phyloP scores from a whole-genome alignment of 2,888 invertebrate genomes.

The Seladonia tumulorum region DNA sequence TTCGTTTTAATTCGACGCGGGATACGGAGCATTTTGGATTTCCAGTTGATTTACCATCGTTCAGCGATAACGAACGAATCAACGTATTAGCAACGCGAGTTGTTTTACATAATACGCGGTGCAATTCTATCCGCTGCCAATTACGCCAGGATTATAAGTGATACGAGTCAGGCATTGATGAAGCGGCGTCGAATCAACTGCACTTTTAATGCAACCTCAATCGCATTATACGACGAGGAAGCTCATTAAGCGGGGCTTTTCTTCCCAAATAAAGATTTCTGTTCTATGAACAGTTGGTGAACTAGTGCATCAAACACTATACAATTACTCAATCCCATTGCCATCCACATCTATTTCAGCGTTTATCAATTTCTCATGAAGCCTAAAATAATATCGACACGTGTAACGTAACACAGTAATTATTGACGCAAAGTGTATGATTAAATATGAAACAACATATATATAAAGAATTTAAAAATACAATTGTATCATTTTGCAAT shows the following conservation, averaged over 20 bases:
- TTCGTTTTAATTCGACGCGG: not conserved
- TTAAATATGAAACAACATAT: not conserved
- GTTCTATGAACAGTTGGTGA: not conserved
- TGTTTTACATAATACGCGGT: constrained; percentile 39
- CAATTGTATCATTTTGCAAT: not conserved
- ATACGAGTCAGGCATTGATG: constrained; percentile 41
- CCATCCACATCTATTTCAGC: not conserved
- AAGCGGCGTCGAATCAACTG: constrained; percentile 16
- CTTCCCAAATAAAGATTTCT: constrained; percentile 2
- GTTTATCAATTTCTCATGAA: not conserved
- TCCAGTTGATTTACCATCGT: not conserved
- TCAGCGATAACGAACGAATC: not conserved
- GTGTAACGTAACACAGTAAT: not conserved
- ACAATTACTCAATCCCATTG: not conserved
- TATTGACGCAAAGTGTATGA: not conserved
- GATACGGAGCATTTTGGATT: not conserved
- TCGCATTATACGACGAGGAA: constrained; percentile 20
- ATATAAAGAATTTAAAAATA: no score
- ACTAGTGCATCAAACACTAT: not conserved
- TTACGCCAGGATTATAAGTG: constrained; percentile 43
- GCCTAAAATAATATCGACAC: not conserved
- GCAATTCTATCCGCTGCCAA: constrained; percentile 8
- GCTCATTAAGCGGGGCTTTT: constrained; percentile 27
- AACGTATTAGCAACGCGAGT: not conserved
- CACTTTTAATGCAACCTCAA: constrained; percentile 25